phyloP scores from a whole-genome alignment of 2,888 invertebrate species.

The Pollenia angustigena region DNA sequence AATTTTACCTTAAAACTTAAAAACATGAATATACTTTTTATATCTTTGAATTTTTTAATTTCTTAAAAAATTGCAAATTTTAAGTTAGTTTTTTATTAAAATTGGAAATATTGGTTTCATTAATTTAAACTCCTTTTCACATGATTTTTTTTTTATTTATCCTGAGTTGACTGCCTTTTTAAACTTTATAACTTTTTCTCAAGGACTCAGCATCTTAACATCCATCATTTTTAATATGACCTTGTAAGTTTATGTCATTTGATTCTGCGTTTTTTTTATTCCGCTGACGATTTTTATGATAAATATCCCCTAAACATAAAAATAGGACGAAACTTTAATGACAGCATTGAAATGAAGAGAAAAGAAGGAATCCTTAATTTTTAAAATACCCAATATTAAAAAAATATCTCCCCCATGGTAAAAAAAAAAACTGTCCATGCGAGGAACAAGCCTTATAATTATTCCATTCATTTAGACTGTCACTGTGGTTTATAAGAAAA shows the following conservation, averaged over 20 bases:
- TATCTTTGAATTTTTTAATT: too few species aligned
- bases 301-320: conserved; percentile 41
- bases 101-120: neutral
- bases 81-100: too few species aligned
- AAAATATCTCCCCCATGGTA: conserved; percentile 43
- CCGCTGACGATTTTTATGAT: conserved; percentile 53
- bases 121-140: neutral
- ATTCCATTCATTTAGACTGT: conserved; percentile 66
- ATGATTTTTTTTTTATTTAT: neutral
- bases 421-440: conserved; percentile 10
- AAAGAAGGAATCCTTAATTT: neutral
- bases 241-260: conserved; percentile 39
- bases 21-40: too few species aligned
- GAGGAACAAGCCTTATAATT: conserved; percentile 44
- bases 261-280: neutral
- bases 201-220: conserved; percentile 38
- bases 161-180: too few species aligned
- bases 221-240: conserved; percentile 40
- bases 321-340: conserved; percentile 37
- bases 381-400: neutral
- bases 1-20: too few species aligned
- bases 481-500: conserved; percentile 63
- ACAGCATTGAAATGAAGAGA: conserved; percentile 14
- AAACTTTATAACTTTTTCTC: neutral
- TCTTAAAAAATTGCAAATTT: too few species aligned